phyloP scores from a whole-genome alignment of 2,113 vertebrate species.

The Silurus glanis region DNA sequence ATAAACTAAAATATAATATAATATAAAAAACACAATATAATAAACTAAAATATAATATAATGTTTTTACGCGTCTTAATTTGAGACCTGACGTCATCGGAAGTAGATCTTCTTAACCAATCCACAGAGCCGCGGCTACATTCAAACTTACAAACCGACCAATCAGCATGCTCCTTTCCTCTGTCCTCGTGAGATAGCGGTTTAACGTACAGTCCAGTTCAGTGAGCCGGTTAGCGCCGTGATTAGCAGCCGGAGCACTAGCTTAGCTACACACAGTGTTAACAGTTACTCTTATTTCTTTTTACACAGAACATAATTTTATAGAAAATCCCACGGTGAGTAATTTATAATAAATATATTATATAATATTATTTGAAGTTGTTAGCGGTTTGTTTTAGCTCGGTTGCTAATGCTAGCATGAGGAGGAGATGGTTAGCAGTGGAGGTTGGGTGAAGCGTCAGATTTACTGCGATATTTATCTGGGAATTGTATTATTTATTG shows the following conservation, averaged over 20 bases:
- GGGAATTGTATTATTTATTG: background rate
- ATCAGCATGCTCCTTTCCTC: slow-evolving; percentile 51
- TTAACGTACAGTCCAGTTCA: background rate
- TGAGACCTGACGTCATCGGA: background rate
- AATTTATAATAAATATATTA: background rate
- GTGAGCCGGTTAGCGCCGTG: background rate
- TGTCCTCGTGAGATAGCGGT: background rate
- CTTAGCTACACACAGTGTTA: background rate
- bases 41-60: too few relatives aligned
- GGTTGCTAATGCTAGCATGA: background rate
- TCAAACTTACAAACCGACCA: slow-evolving; percentile 59
- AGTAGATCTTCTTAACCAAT: slow-evolving; percentile 57
- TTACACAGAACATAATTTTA: too few relatives aligned
- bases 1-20: too few relatives aligned
- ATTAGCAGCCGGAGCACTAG: background rate
- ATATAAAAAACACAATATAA: too few relatives aligned
- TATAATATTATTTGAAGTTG: background rate
- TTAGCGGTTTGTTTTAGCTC: background rate
- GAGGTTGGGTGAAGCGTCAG: background rate
- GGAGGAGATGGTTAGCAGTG: background rate
- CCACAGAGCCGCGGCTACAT: slow-evolving; percentile 51
- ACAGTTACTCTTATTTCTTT: background rate
- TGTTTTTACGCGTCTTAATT: background rate
- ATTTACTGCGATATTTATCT: background rate
- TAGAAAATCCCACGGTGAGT: background rate